Conservation (phyloP, 2,888 invertebrate genomes). For the Harpalus rufipes region DNA sequence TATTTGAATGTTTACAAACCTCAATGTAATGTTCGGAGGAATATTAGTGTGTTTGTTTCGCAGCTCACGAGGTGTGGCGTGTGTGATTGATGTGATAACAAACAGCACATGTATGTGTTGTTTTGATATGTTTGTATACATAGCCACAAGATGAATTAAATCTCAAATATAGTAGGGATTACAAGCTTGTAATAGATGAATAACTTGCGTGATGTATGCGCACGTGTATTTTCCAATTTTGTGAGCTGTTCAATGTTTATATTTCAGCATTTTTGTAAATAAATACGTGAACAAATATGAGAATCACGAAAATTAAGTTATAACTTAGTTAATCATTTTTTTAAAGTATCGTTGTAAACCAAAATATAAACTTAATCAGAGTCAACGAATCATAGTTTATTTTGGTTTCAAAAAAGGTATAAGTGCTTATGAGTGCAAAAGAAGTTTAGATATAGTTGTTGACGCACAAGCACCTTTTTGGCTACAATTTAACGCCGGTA, state of each 20-base stretch:
- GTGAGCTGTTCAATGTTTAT: background rate
- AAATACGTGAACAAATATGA: too few relatives aligned
- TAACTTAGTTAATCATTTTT: too few relatives aligned
- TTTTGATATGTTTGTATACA: conserved; percentile 32
- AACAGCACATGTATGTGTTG: conserved; percentile 30
- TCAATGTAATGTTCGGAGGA: conserved; percentile 24
- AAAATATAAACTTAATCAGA: too few relatives aligned
- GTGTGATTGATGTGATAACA: conserved; percentile 50
- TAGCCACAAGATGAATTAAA: conserved; percentile 43
- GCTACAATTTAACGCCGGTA: too few relatives aligned
- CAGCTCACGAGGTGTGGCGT: conserved; percentile 36
- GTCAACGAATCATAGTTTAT: too few relatives aligned
- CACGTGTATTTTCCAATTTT: background rate
- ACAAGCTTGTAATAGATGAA: background rate
- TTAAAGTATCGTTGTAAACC: too few relatives aligned
- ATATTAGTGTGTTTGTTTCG: conserved; percentile 24
- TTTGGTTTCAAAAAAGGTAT: too few relatives aligned
- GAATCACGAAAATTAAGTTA: too few relatives aligned
- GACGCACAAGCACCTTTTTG: too few relatives aligned
- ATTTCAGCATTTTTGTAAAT: background rate
- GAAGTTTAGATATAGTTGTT: too few relatives aligned
- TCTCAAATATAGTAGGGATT: conserved; percentile 18
- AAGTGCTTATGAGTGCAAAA: too few relatives aligned
- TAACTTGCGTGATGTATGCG: background rate
- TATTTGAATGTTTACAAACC: conserved; percentile 17